These are phyloP conservation scores for Polypedilum pembai DNA, from an alignment of 1,140 invertebrate genomes.

Conservation along the genomic window DNA sequence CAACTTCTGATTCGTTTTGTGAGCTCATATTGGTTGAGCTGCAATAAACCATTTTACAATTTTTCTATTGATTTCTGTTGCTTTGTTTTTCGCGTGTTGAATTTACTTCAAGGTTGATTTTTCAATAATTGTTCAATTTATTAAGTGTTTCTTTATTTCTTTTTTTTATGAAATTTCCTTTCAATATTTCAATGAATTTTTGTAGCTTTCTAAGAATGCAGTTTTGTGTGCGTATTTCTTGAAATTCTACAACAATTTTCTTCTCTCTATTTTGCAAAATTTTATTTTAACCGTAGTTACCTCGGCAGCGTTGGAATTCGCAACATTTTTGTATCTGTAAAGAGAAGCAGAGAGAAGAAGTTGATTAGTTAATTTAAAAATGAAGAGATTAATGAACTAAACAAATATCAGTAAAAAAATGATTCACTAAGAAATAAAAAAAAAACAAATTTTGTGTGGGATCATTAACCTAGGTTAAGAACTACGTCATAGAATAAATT, in stretches of 20 bases:
- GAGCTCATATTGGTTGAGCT: conserved; percentile 42
- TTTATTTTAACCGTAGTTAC: neutral
- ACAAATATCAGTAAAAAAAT: neutral
- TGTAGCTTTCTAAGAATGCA: conserved; percentile 22
- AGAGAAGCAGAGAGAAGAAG: neutral
- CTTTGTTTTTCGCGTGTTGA: neutral
- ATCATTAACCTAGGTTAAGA: conserved; percentile 21
- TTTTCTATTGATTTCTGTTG: conserved; percentile 2
- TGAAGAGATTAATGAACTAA: conserved; percentile 2
- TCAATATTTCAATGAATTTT: neutral
- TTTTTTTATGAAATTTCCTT: neutral
- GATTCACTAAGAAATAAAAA: neutral
- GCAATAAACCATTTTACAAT: conserved; percentile 45
- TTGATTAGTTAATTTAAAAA: neutral
- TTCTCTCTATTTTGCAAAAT: neutral
- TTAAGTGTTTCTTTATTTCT: neutral
- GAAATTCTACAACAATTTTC: conserved; percentile 20
- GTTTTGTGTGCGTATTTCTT: conserved; percentile 13
- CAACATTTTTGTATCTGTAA: conserved; percentile 22
- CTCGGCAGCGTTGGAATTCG: conserved; percentile 21
- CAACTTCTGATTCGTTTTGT: conserved; percentile 45
- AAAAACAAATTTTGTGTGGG: neutral
- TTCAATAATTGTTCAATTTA: neutral
- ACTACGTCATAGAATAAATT: conserved; percentile 12
- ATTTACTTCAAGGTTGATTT: neutral